Evolutionary conservation across 2,113 vertebrate genomes (phyloP), one percentile per base, ranked within the genome.

Genomic region (Poeciliopsis retropinna): DNA sequence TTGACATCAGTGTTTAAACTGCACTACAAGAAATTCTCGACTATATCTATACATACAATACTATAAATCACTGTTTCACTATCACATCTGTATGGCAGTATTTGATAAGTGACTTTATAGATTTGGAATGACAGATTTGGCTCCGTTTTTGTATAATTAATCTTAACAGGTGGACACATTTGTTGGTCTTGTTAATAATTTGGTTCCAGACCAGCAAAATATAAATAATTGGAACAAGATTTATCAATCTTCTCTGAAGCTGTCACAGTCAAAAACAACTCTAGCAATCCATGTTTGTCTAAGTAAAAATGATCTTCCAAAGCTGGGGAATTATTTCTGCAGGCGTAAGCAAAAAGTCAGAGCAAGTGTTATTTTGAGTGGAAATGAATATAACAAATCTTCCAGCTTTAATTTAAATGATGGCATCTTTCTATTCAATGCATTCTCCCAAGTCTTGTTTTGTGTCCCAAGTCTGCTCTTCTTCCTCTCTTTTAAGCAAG

Each of bases 401-500:
- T 27, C 37, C 25, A 65, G 12, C 32, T 65, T 39, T 39, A 25
- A 65, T 27, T 54, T n/a, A 54, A 5, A 19, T 10, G 51, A 34
- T 32, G 29, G 2, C 34, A 9, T 5, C 25, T 69, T 70, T 75
- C 22, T 62, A 47, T 72, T 51, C 17, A 37, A 19, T 32, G 27
- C n/a, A 25, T 25, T 63, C 75, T 64, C 28, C 66, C 4, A 14
- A 37, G 15, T 39, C 6, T 27, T 13, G 72, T 41, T 69, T 63
- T 29, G 32, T 32, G 28, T 64, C 22, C 15, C 62, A 44, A 64
- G 60, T 69, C 39, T 32, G 41, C 64, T 64, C 39, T 31, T 57
- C 61, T 25, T 30, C 64, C 66, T 66, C 39, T 71, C 41, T 54
- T 76, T 82, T 73, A 72, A 82, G 41, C 22, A 62, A 65, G 73